These are phyloP conservation scores for Tridacna gigas DNA, from an alignment of 2,888 invertebrate genomes.

Conservation along the genomic window DNA sequence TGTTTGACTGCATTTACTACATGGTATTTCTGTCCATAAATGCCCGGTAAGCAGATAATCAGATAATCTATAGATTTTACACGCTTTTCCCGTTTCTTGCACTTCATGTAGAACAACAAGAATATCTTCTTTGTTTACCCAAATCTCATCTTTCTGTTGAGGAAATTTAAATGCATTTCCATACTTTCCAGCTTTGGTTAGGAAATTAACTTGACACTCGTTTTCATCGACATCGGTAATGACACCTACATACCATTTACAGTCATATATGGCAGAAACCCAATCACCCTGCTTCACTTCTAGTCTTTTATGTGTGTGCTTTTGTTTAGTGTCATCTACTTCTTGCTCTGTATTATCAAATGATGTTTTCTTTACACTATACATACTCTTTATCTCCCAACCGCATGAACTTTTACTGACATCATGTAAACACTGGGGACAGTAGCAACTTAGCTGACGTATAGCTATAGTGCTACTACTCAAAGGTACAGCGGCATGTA, in stretches of 20 bases:
- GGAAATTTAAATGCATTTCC: not conserved
- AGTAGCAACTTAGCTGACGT: slow-evolving; percentile 16
- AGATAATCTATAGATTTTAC: not conserved
- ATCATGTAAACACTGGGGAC: slow-evolving; percentile 1
- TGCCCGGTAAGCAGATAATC: too few species aligned
- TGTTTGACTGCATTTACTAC: too few species aligned
- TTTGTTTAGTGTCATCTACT: not conserved
- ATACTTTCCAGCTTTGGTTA: not conserved
- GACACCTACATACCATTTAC: slow-evolving; percentile 15
- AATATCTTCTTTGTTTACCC: not conserved
- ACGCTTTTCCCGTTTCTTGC: not conserved
- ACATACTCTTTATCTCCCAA: not conserved
- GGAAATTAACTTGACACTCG: slow-evolving; percentile 26
- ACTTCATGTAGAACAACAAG: not conserved
- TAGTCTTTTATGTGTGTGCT: too few species aligned
- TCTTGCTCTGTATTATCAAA: not conserved
- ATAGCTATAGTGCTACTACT: not conserved
- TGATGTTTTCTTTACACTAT: not conserved
- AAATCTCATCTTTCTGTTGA: not conserved
- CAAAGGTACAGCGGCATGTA: slow-evolving; percentile 15
- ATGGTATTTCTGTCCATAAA: too few species aligned
- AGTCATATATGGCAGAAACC: slow-evolving; percentile 28
- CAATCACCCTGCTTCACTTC: too few species aligned
- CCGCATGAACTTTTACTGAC: not conserved
- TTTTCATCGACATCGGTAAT: slow-evolving; percentile 23